These are phyloP conservation scores for Carassius auratus DNA, from an alignment of 2,113 vertebrate species.

Conservation along the genomic window DNA sequence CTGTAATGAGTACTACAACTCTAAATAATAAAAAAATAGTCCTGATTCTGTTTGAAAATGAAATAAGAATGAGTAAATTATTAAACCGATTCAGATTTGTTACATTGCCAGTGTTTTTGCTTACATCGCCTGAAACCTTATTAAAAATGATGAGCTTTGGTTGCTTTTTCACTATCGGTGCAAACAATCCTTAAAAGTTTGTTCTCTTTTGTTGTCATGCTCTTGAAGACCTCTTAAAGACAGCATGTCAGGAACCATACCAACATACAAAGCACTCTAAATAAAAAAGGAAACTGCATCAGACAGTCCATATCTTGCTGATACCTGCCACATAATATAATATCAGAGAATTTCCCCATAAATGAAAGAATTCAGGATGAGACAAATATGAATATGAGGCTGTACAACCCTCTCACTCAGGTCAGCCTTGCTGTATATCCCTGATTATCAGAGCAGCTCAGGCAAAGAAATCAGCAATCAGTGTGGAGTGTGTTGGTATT, in stretches of 20 bases:
- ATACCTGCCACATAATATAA: neutral
- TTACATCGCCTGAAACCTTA: neutral
- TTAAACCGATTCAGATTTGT: neutral
- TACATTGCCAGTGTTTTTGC: neutral
- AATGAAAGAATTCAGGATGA: neutral
- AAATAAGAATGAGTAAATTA: neutral
- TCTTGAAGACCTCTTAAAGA: conserved; percentile 31
- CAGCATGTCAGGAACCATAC: conserved; percentile 64
- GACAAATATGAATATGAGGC: neutral
- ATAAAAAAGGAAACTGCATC: neutral
- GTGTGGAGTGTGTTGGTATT: conserved; percentile 54
- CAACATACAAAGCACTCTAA: conserved; percentile 52
- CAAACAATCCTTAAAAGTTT: neutral
- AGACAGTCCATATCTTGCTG: neutral
- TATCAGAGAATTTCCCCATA: neutral
- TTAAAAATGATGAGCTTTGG: neutral
- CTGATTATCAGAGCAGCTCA: neutral
- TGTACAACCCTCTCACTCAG: neutral
- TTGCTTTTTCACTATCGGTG: neutral
- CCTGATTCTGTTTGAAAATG: neutral
- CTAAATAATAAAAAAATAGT: neutral
- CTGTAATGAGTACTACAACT: neutral
- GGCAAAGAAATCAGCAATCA: conserved; percentile 13
- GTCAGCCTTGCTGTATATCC: neutral
- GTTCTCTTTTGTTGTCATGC: neutral